Base-by-base conservation (phyloP, 2,888 invertebrate species). In the Meiosimyza decipiens region DNA sequence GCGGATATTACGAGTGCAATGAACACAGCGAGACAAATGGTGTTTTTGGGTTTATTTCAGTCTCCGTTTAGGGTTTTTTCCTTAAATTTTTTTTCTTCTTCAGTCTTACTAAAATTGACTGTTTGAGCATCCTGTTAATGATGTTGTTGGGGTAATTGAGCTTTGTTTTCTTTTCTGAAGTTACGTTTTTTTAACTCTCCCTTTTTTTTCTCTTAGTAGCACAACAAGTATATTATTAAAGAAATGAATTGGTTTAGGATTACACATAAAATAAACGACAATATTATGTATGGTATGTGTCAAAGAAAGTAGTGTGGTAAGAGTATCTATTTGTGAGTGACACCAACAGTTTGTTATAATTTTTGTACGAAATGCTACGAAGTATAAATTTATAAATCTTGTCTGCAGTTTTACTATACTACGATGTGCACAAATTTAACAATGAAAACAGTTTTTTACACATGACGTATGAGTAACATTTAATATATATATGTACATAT, bases 101-200 rank as follows among this genome's bases (percentile, higher is more conserved):
- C 28, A 40, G 3, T 40, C 9, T 40, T 40, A 9, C 9, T 4
- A 1, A 40, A 40, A 40, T 16, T 66, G 66, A 55, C 47, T 22
- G 66, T 72, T 67, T 71, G 52, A 33, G 12, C 65, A 55, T 33
- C n/a, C 51, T 59, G 47, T 28, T 71, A 54, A 55, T 57, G 65
- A 47, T 65, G 47, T 63, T 52, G 50, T 63, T 64, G 73, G 62
- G 28, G 72, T 67, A 54, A 62, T 73, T 65, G 28, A 4, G 28
- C 4, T 28, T 2, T 28, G 28, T 28, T 28, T 63, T 73, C 50
- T 16, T 74, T 33, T 63, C 72, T 72, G 72, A 72, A n/a, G n/a
- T n/a, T n/a, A n/a, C n/a, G 75, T 77, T 73, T 81, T 77, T 74
- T 79, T 77, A 73, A 74, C 72, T 74, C 75, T 79, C 78, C 76